Base-by-base conservation (phyloP, 23 tunicate species). In the Trididemnum clinides region DNA sequence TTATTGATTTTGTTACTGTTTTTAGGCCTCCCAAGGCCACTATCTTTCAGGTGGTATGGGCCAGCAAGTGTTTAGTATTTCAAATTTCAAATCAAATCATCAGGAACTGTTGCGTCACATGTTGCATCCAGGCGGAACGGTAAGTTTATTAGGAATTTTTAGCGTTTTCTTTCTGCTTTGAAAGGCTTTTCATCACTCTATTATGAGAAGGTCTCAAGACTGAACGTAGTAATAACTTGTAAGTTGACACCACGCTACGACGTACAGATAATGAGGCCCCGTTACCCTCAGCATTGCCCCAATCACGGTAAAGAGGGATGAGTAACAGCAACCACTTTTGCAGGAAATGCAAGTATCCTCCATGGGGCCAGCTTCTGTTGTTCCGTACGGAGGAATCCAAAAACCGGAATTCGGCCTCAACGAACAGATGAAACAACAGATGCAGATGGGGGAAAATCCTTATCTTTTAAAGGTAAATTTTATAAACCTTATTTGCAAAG, bases 61-160 rank as follows among this genome's bases (percentile, higher is more conserved):
- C 30, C 80, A 37, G 7, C 80, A 15, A 3, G 57, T 37, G 27
- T 73, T 73, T 38, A 20, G 57, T 37, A 35, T 4, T 3, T 66
- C 34, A 6, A 19, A 65, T 2, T 28, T 78, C n/a, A 29, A 7
- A 44, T 51, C 80, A 5, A 74, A 64, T 18, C 81, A 89, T 66
- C 80, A 89, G 35, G 96, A 91, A 57, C 82, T 91, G 33, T 64
- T 91, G 35, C 77, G 88, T 25, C 90, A 81, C 70, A 84, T 91
- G 87, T 44, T 91, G 34, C 71, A 85, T 35, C 69, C 78, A 15
- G 88, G 78, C 38, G 33, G 36, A 26, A 57, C 25, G 65, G 92
- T 88, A 82, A 82, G 86, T 71, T 33, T 34, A 20, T 30, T 10
- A 5, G 15, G 15, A 12, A 6, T 23, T 62, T 6, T 62, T 44